Percentiles rank a stretch among this genome's conserved stretches.
Conservation (phyloP, 2,888 invertebrate genomes). For the Caenorhabditis sp. region DNA sequence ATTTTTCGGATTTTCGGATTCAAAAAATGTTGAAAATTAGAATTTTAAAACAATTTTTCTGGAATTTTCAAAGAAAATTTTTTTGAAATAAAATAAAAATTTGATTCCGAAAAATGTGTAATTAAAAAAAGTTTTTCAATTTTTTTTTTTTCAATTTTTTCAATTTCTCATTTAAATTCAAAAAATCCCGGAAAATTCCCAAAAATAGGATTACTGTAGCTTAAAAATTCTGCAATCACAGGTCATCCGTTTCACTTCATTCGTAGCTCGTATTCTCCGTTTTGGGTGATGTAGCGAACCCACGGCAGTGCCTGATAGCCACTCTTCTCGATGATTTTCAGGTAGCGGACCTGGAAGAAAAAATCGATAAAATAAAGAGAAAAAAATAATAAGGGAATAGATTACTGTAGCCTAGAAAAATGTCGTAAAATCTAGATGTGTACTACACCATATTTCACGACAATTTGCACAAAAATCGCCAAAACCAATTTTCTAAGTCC, state of each 20-base stretch:
- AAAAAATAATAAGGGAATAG: too few species aligned
- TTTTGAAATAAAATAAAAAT: background rate
- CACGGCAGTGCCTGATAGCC: slow-evolving; percentile 98
- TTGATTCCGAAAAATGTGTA: too few species aligned
- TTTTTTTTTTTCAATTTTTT: too few species aligned
- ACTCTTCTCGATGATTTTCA: slow-evolving; percentile 99
- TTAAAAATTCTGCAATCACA: background rate
- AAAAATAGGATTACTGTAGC: background rate
- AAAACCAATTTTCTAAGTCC: too few species aligned
- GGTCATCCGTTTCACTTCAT: slow-evolving; percentile 83
- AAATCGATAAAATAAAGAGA: too few species aligned
- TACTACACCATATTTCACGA: too few species aligned
- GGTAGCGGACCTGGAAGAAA: slow-evolving; percentile 88
- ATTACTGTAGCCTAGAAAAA: background rate
- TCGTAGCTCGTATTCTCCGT: slow-evolving; percentile 97
- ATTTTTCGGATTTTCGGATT: too few species aligned
- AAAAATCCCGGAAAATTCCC: background rate
- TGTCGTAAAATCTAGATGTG: background rate
- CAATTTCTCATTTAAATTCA: background rate
- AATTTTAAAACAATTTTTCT: too few species aligned
- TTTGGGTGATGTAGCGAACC: slow-evolving; percentile 99
- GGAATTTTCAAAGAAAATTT: background rate
- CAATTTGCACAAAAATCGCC: too few species aligned
- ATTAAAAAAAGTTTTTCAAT: too few species aligned
- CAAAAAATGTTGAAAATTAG: too few species aligned